Percentiles rank a stretch among this genome's conserved stretches.
Conservation (phyloP, 2,888 invertebrate species). For the Agriopis leucophaearia region DNA sequence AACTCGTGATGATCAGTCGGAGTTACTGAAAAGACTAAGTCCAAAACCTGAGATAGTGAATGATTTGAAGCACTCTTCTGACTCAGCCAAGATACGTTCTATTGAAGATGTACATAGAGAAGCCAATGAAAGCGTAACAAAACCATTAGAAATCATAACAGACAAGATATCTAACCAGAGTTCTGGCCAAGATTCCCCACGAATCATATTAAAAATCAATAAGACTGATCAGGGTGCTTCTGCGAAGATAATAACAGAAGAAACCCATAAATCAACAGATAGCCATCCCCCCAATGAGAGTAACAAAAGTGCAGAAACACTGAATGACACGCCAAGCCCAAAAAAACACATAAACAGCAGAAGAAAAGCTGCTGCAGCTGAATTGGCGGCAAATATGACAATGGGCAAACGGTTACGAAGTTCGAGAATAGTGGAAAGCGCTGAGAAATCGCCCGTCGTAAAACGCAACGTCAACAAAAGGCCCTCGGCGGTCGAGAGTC, state of each 20-base stretch:
- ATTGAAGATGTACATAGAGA: constrained; percentile 65
- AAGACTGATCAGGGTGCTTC: constrained; percentile 86
- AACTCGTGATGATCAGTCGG: constrained; percentile 25
- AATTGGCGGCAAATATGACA: constrained; percentile 59
- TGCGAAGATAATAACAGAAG: constrained; percentile 82
- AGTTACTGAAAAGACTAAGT: constrained; percentile 47
- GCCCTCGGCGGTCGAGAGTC: constrained; percentile 59
- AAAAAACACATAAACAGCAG: constrained; percentile 69
- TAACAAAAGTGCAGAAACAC: constrained; percentile 65
- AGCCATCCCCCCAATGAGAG: constrained; percentile 51
- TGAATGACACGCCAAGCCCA: constrained; percentile 65
- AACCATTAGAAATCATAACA: constrained; percentile 82
- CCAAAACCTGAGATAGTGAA: constrained; percentile 53
- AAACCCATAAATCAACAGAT: constrained; percentile 61
- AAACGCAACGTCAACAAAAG: constrained; percentile 69
- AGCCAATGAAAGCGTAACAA: constrained; percentile 68
- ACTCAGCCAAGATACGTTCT: constrained; percentile 52
- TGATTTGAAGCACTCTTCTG: constrained; percentile 52
- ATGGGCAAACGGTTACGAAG: constrained; percentile 78
- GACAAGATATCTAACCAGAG: constrained; percentile 73
- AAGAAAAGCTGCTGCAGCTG: constrained; percentile 63
- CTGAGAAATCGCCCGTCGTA: constrained; percentile 64
- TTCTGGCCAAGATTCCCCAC: constrained; percentile 82
- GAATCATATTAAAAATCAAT: constrained; percentile 89
- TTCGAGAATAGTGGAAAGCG: constrained; percentile 74